phyloP scores from a whole-genome alignment of 1,140 invertebrate species.

The Trypoxylus dichotomus region DNA sequence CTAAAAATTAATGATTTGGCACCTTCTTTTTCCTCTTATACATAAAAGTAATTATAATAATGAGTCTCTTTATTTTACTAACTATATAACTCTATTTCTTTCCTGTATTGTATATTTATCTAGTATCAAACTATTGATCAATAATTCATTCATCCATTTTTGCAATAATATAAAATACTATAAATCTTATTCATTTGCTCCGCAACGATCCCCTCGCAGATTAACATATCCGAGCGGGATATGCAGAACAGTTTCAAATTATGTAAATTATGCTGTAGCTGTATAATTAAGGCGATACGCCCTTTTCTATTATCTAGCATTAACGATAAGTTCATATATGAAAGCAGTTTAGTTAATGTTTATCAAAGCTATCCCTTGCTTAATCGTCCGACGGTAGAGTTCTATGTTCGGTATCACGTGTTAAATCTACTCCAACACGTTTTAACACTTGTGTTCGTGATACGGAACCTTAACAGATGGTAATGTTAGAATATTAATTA shows the following conservation, averaged over 20 bases:
- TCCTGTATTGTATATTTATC: no score
- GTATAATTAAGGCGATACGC: conserved; percentile 41
- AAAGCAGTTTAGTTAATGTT: not conserved
- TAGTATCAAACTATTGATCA: no score
- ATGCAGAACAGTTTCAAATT: conserved; percentile 13
- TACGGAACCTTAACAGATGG: conserved; percentile 38
- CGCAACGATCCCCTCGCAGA: not conserved
- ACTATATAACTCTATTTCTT: no score
- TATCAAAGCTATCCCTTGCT: conserved; percentile 15
- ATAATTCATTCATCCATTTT: no score
- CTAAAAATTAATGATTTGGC: no score
- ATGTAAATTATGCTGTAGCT: conserved; percentile 33
- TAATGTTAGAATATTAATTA: conserved; percentile 26
- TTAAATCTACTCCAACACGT: conserved; percentile 37
- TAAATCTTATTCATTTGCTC: not conserved
- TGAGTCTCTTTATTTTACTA: no score
- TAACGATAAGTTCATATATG: conserved; percentile 37
- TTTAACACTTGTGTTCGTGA: conserved; percentile 40
- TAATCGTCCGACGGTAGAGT: conserved; percentile 3
- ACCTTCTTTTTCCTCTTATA: no score
- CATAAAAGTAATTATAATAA: no score
- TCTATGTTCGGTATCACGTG: conserved; percentile 35
- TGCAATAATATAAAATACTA: no score
- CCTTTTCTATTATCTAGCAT: conserved; percentile 41
- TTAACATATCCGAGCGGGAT: not conserved